Conservation (phyloP, 2,797 vertebrate genomes). For the Amphiprion clarkii region DNA sequence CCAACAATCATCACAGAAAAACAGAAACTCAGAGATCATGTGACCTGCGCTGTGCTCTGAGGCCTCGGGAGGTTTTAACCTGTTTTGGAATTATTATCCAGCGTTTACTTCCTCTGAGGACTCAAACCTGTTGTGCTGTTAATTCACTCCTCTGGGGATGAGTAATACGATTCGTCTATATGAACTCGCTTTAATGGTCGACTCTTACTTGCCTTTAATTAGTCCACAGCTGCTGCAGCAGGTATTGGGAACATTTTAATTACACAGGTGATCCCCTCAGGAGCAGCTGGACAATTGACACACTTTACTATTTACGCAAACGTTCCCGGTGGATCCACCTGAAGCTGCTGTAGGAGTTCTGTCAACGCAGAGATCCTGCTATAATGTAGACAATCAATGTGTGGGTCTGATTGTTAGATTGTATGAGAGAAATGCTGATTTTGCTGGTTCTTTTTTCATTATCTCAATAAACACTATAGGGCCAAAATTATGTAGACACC, state of each 20-base stretch:
- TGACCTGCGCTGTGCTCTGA: conserved; percentile 30
- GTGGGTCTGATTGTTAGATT: background rate
- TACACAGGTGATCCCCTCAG: conserved; percentile 47
- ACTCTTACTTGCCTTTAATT: conserved; percentile 76
- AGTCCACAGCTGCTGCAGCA: conserved; percentile 74
- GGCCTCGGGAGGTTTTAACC: conserved; percentile 21
- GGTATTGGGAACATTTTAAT: conserved; percentile 73
- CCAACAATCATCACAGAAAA: conserved; percentile 30
- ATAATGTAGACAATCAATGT: background rate
- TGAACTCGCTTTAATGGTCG: conserved; percentile 66
- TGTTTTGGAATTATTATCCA: conserved; percentile 65
- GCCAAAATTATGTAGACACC: no score
- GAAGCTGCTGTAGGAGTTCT: conserved; percentile 21
- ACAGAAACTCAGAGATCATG: conserved; percentile 40
- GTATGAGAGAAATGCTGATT: no score
- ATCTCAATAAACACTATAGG: no score
- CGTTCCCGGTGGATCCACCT: conserved; percentile 31
- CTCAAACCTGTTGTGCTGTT: conserved; percentile 52
- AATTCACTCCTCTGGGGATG: conserved; percentile 68
- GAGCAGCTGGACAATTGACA: conserved; percentile 50
- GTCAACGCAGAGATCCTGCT: conserved; percentile 3
- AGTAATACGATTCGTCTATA: conserved; percentile 49
- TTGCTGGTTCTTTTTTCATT: no score
- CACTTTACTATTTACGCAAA: conserved; percentile 43
- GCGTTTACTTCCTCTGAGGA: conserved; percentile 57